Evolutionary conservation across 2,797 vertebrate species (phyloP), one percentile per base, ranked within the genome.

Genomic region (Pogoniulus pusillus): DNA sequence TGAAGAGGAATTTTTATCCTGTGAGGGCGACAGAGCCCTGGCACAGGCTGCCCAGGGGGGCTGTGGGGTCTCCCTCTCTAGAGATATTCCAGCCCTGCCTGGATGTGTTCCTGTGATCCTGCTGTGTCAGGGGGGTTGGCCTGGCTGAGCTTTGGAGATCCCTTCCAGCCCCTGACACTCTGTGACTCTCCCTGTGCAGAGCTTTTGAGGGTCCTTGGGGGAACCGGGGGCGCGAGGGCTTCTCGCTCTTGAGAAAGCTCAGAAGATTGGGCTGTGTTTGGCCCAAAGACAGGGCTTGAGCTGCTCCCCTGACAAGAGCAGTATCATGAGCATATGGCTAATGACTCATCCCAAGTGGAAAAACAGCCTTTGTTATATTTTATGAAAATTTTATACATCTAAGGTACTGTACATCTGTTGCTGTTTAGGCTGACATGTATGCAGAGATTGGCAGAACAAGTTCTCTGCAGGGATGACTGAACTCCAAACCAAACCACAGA

Each of bases 351-450:
- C 96, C 96, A 95, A 97, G 96, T 97, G 97, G 97, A 97, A 97
- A 98, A 97, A 93, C 96, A 97, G 96, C 1, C 92, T 96, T 97
- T 95, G 96, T 97, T 97, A 95, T 96, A 97, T 96, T 97, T 97
- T 96, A 97, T 96, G 96, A 97, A 96, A 96, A 96, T 96, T 97
- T 97, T 97, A 97, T 97, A 96, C 96, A 97, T 97, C 90, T 94
- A 97, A 97, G 97, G 96, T 98, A 96, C 91, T 92, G 92, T 95
- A 97, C 97, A 98, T 97, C 97, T 98, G 97, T 97, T 97, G 97
- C 97, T 97, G 96, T 97, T 98, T 98, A 98, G 94, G 95, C 97
- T 96, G 97, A 98, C 97, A 97, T 97, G 97, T 97, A 97, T 97
- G 97, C 97, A 96, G 97, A 97, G 97, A 97, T 96, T 98, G 97